Percentiles rank a stretch among this genome's conserved stretches.
Conservation (phyloP, 2,797 vertebrate genomes). For the Crocidura indochinensis region DNA sequence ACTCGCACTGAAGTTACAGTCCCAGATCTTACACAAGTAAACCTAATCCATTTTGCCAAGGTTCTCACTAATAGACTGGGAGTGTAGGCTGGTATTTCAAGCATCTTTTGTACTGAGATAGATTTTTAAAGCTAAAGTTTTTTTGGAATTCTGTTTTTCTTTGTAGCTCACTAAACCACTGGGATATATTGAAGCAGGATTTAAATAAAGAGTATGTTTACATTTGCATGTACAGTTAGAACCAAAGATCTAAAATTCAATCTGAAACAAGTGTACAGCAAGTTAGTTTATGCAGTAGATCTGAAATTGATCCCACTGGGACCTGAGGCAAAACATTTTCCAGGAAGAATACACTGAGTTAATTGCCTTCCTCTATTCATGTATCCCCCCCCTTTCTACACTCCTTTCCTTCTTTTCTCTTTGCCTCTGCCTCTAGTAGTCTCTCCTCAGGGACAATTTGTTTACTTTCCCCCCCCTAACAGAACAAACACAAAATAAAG, state of each 20-base stretch:
- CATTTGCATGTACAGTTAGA: slow-evolving; percentile 59
- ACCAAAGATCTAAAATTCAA: slow-evolving; percentile 46
- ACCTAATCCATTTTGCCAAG: slow-evolving; percentile 69
- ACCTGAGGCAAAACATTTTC: slow-evolving; percentile 60
- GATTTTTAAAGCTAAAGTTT: slow-evolving; percentile 56
- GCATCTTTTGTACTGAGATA: slow-evolving; percentile 33
- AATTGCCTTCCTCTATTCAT: slow-evolving; percentile 58
- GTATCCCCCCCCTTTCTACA: background rate
- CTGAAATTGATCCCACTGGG: slow-evolving; percentile 78
- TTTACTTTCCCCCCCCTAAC: slow-evolving; percentile 26
- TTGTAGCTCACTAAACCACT: slow-evolving; percentile 37
- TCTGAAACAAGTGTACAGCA: slow-evolving; percentile 55
- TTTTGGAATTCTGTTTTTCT: slow-evolving; percentile 60
- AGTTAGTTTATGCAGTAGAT: slow-evolving; percentile 60
- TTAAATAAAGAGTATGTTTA: slow-evolving; percentile 64
- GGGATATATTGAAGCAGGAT: slow-evolving; percentile 44
- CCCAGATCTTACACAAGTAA: slow-evolving; percentile 54
- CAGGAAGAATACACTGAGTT: background rate
- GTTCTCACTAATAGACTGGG: slow-evolving; percentile 51
- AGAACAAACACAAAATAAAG: slow-evolving; percentile 49
- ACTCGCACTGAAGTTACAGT: slow-evolving; percentile 43
- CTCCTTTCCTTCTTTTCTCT: background rate
- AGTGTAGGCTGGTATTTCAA: slow-evolving; percentile 40
- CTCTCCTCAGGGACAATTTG: slow-evolving; percentile 30
- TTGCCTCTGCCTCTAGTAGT: slow-evolving; percentile 50